Conservation (phyloP, 2,888 invertebrate species). For the Cinara cedri region DNA sequence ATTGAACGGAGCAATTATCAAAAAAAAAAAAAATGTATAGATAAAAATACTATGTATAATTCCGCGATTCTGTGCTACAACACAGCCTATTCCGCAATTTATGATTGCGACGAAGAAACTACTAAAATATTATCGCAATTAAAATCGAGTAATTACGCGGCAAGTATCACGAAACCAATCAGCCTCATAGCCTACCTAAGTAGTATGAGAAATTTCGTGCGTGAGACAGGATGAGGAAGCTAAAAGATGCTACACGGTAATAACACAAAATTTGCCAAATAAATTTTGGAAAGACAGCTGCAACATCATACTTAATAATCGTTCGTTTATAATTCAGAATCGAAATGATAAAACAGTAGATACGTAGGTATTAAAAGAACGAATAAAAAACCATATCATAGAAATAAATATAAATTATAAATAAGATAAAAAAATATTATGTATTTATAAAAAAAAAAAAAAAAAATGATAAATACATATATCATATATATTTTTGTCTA, state of each 20-base stretch:
- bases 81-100: slow-evolving; percentile 36
- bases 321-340: background rate
- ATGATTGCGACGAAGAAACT: background rate
- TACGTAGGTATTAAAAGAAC: background rate
- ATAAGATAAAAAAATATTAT: background rate
- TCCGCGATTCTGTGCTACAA: no score
- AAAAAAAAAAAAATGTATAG: slow-evolving; percentile 1
- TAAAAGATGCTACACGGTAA: background rate
- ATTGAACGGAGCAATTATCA: slow-evolving; percentile 22
- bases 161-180: no score
- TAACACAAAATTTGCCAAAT: background rate
- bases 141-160: slow-evolving; percentile 15
- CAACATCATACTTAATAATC: background rate
- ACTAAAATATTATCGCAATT: background rate
- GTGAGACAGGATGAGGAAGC: background rate
- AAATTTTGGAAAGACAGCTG: background rate
- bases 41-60: no score
- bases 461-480: no score
- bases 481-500: no score
- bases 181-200: no score
- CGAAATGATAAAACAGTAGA: background rate
- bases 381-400: no score
- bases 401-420: no score
- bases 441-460: background rate
- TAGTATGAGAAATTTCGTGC: no score